phyloP scores from a whole-genome alignment of 2,113 vertebrate genomes.

The Rhinolophus sinicus region DNA sequence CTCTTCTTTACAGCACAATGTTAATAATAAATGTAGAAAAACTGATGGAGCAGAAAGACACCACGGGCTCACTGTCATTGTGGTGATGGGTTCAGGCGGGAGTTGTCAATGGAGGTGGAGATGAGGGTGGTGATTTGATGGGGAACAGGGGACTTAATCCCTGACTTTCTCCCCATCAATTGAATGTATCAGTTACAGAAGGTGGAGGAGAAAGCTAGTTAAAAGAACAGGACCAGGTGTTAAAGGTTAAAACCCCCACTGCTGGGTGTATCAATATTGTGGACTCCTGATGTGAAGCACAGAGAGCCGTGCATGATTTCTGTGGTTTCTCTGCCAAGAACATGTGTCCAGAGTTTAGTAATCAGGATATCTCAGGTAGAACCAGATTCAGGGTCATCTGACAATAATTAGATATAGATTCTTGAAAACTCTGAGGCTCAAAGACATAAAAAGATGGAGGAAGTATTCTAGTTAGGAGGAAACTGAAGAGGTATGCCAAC shows the following conservation, averaged over 20 bases:
- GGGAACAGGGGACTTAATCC: not conserved
- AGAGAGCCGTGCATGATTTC: accelerated
- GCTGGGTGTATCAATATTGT: not conserved
- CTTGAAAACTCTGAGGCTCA: not conserved
- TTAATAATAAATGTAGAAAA: not conserved
- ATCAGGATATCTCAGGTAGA: not conserved
- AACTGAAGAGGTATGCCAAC: not conserved
- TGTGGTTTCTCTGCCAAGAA: not conserved
- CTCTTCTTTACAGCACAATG: not conserved
- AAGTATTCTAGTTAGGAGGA: not conserved
- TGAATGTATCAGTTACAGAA: not conserved
- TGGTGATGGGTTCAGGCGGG: not conserved
- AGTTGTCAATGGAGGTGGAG: accelerated
- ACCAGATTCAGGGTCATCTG: not conserved
- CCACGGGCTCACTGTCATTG: too few species aligned
- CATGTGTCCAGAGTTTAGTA: not conserved
- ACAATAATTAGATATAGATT: not conserved
- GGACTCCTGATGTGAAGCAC: not conserved
- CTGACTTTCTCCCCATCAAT: not conserved
- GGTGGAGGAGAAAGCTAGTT: not conserved
- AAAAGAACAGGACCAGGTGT: not conserved
- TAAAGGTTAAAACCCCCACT: not conserved
- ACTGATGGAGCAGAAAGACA: not conserved
- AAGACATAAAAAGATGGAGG: not conserved
- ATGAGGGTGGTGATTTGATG: not conserved